Evolutionary conservation across 1,140 invertebrate genomes (phyloP), one percentile per base, ranked within the genome.

Genomic region (Drosophila tropicalis): DNA sequence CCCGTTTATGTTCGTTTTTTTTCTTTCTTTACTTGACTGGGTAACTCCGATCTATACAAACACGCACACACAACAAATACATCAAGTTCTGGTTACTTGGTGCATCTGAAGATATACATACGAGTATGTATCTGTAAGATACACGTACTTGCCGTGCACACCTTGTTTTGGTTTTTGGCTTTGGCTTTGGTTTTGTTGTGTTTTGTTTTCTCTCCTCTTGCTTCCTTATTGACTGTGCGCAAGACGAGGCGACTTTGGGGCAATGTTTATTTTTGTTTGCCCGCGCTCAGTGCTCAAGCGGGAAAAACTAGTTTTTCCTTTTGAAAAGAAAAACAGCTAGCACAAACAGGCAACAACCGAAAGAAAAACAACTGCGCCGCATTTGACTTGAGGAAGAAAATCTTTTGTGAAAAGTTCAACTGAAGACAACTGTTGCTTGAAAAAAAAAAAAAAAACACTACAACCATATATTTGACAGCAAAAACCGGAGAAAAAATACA

Each of bases 181-280:
- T 47, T 47, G 41, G n/a, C 17, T 44, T 44, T 44, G n/a, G 6
- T 44, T 44, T 5, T n/a, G 17, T 15, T 19, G 19, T 47, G 22
- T 63, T 39, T 60, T 63, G 36, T 41, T 61, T 19, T 63, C 29
- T 32, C 25, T 41, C n/a, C 56, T 62, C 44, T 67, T 67, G 67
- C 72, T 87, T 89, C 80, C 84, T 84, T 87, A 77, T 83, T 83
- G 73, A 78, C 77, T 81, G 29, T 29, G 71, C 66, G 63, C 41
- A 55, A 44, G 64, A 54, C 58, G 56, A 36, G 58, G 51, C 40
- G 55, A 67, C 72, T 70, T 57, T 34, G 66, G 80, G 75, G 72
- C 84, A 87, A 87, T 87, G 83, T 89, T 89, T 89, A 90, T 89
- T 89, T 89, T 89, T 84, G 85, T 89, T 89, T 83, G 70, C 67